Evolutionary conservation across 92 coral and sea anemone genomes (phyloP), one percentile per base, ranked within the genome.

Genomic region (Porites divaricata): DNA sequence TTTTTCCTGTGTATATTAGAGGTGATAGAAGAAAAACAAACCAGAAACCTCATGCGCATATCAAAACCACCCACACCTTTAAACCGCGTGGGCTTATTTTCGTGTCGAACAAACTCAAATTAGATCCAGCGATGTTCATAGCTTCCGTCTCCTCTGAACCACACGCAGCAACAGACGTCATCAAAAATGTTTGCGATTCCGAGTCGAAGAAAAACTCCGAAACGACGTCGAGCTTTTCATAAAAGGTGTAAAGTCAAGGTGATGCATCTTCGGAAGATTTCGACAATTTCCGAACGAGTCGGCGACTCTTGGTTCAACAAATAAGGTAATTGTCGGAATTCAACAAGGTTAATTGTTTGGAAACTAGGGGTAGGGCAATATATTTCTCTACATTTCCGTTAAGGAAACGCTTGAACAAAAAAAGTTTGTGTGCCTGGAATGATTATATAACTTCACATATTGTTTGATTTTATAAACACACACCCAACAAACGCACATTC

Each of bases 51-150:
- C 48, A 4, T 7, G 8, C 58, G 22, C 23, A 24, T 1, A 78
- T 50, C 84, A 79, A 70, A 35, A 69, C 63, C 76, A 24, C 85
- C 85, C 85, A 68, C 85, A 41, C 15, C 12, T 19, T 21, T 24
- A 11, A 11, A 53, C n/a, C 26, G 25, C 84, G 35, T 35, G 41
- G 66, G 57, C 12, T 13, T 54, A n/a, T 15, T 69, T 41, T 69
- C 3, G 41, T 68, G 67, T 69, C 35, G 57, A 80, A 54, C 56
- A 68, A 80, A 8, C 85, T 28, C 76, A 71, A 56, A 25, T 11
- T 78, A 65, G 83, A 65, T 22, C 48, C 28, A 20, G 51, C 41
- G 81, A 24, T 63, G 67, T 2, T 4, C 13, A 5, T 35, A 6
- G 15, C 20, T 77, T 67, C 81, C 56, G 15, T 20, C 16, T 68